A percentile compares a stretch with the other conserved stretches of the same genome.
phyloP scores from a whole-genome alignment of 92 coral and sea anemone species.

The Bergia puertoricense region DNA sequence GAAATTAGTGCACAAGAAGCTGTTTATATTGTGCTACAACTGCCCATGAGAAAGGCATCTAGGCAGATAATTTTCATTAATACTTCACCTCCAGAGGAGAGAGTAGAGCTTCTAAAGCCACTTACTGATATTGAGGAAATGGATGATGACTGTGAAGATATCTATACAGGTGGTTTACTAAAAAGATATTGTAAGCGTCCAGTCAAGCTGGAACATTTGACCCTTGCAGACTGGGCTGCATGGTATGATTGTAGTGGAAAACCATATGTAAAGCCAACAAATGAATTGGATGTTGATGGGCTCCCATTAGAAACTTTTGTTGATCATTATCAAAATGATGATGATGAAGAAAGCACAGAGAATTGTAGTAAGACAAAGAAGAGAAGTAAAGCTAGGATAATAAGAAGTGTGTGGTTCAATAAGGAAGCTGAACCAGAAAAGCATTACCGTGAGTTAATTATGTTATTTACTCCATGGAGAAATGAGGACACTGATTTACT shows the following conservation, averaged over 20 bases:
- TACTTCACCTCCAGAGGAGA: conserved; percentile 40
- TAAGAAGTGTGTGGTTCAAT: background rate
- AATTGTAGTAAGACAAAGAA: conserved; percentile 12
- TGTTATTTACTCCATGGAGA: background rate
- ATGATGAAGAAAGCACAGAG: conserved; percentile 22
- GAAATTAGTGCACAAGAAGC: background rate
- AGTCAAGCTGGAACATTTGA: conserved; percentile 43
- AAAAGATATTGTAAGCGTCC: conserved; percentile 52
- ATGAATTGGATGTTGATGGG: conserved; percentile 42
- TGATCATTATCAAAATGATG: conserved; percentile 48
- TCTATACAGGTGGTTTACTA: conserved; percentile 45
- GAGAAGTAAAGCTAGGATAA: background rate
- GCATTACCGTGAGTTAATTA: background rate
- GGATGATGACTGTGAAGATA: conserved; percentile 44
- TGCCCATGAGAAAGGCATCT: conserved; percentile 33
- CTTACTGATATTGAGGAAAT: background rate
- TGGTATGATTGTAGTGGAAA: conserved; percentile 58
- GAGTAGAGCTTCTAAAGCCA: conserved; percentile 47
- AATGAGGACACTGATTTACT: conserved; percentile 35
- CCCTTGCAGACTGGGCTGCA: conserved; percentile 65
- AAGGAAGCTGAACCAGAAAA: background rate
- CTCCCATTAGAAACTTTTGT: conserved; percentile 26
- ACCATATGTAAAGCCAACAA: conserved; percentile 37
- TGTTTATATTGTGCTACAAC: conserved; percentile 3
- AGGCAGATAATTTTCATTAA: conserved; percentile 31